phyloP scores from a whole-genome alignment of 2,888 invertebrate genomes.

The Sussaba pulchella region DNA sequence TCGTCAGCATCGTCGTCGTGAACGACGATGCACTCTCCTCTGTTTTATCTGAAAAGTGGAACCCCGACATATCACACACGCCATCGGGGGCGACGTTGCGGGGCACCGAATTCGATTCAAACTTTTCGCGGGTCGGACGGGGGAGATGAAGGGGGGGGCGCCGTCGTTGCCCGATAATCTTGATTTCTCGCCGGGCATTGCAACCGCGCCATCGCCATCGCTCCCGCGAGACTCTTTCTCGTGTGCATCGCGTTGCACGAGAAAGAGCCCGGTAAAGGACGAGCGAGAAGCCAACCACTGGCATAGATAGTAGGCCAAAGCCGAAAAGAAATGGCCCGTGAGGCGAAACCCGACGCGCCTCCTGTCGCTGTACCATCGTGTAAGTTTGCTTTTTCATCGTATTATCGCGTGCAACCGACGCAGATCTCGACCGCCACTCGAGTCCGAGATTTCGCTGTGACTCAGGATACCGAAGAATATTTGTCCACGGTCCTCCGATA shows the following conservation, averaged over 20 bases:
- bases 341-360: conserved; percentile 24
- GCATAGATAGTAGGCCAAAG: conserved; percentile 50
- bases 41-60: conserved; percentile 22
- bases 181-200: conserved; percentile 44
- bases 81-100: conserved; percentile 26
- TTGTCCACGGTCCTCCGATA: conserved; percentile 32
- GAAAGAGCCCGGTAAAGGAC: conserved; percentile 22
- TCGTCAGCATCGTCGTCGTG: background rate
- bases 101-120: conserved; percentile 47
- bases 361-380: conserved; percentile 35
- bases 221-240: conserved; percentile 38
- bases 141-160: background rate
- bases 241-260: conserved; percentile 36
- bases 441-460: conserved; percentile 36
- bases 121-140: conserved; percentile 24
- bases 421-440: conserved; percentile 42
- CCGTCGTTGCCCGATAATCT: conserved; percentile 31
- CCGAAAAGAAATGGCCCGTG: conserved; percentile 49
- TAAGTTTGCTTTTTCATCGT: conserved; percentile 45
- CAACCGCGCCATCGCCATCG: conserved; percentile 36
- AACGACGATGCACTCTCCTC: background rate
- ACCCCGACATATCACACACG: conserved; percentile 24
- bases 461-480: conserved; percentile 38
- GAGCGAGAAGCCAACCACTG: conserved; percentile 18
- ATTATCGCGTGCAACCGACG: conserved; percentile 34